phyloP scores from a whole-genome alignment of 2,113 vertebrate species.

The Brienomyrus longianalis region DNA sequence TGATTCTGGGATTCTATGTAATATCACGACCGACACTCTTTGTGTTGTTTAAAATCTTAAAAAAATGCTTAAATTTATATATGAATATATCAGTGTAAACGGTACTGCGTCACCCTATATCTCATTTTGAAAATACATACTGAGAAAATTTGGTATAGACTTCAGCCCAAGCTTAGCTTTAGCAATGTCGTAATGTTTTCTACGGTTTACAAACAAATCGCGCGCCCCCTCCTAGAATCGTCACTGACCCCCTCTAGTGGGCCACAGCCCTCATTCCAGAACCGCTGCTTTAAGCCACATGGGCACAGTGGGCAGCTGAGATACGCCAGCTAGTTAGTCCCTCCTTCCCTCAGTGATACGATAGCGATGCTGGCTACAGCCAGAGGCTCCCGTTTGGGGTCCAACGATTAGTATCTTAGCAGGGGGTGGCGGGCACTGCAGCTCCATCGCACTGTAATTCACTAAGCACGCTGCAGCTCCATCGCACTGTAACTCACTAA shows the following conservation, averaged over 20 bases:
- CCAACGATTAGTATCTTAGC: neutral
- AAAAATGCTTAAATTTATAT: too few species aligned
- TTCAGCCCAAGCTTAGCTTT: neutral
- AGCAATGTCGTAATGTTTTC: neutral
- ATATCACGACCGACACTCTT: neutral
- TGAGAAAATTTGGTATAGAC: too few species aligned
- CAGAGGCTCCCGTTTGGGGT: neutral
- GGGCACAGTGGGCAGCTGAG: neutral
- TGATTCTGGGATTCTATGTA: neutral
- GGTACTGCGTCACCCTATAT: too few species aligned
- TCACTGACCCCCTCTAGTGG: neutral
- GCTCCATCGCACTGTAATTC: neutral
- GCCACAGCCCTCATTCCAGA: too few species aligned
- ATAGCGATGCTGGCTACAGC: neutral
- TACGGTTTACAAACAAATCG: neutral
- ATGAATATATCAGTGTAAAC: too few species aligned
- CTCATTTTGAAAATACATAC: too few species aligned
- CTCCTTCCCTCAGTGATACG: neutral
- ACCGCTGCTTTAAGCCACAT: neutral
- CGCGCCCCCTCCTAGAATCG: neutral
- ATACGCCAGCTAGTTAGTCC: neutral
- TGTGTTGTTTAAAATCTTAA: neutral
- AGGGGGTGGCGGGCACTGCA: neutral
- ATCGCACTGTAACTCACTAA: neutral
- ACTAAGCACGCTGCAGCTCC: neutral